Evolutionary conservation across 1,140 invertebrate genomes (phyloP).

Genomic region (Vanessa tameamea): DNA sequence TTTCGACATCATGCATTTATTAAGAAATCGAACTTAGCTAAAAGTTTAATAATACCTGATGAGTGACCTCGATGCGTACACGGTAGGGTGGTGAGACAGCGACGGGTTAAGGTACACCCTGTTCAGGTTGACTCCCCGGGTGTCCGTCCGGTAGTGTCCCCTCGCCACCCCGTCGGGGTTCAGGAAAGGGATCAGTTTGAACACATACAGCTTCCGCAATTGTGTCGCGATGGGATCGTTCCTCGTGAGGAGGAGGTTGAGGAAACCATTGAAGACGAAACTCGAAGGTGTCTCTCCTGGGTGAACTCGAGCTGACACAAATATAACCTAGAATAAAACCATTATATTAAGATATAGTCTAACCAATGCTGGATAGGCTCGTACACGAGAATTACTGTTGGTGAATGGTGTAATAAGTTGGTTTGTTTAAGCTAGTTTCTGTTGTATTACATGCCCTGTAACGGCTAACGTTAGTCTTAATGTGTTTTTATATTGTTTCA

Average conservation of each 20-base stretch:
- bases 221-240: constrained; percentile 87
- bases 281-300: constrained; percentile 96
- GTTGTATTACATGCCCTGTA: too few relatives aligned
- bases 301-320: constrained; percentile 95
- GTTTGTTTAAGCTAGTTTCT: not conserved
- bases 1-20: too few relatives aligned
- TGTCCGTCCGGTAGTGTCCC: constrained; percentile 95
- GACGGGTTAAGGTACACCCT: constrained; percentile 74
- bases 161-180: constrained; percentile 96
- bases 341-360: too few relatives aligned
- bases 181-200: constrained; percentile 95
- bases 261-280: constrained; percentile 95
- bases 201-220: constrained; percentile 90
- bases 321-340: constrained; percentile 83
- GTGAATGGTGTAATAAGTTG: not conserved
- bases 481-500: too few relatives aligned
- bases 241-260: constrained; percentile 88
- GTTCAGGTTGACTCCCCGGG: constrained; percentile 91
- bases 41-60: constrained; percentile 57
- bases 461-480: too few relatives aligned
- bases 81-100: constrained; percentile 62
- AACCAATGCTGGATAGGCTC: too few relatives aligned
- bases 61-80: constrained; percentile 67
- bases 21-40: not conserved
- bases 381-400: too few relatives aligned